Base-by-base conservation (phyloP, 1,140 invertebrate species). In the Coelopa frigida region DNA sequence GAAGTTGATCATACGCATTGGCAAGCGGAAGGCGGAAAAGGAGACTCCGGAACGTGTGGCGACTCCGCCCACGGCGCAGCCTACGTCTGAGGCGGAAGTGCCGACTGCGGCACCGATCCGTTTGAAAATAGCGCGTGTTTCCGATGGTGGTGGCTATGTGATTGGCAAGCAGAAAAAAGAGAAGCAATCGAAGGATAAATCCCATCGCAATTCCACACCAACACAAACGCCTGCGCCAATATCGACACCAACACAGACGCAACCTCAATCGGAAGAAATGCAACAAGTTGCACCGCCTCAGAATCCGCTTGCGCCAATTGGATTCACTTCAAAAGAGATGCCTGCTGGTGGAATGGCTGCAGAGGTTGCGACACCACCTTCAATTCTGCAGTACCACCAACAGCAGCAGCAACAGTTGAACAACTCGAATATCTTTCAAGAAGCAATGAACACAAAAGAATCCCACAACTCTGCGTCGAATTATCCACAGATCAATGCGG, bases 41-140 rank as follows among this genome's bases (percentile, higher is more conserved):
- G 5, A 53, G 54, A 55, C 72, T 58, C 52, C 66, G 49, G 58
- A 70, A 1, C 61, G 69, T 31, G 52, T 61, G 26, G 57, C 61
- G 75, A 18, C 11, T 15, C 23, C 6, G n/a, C 18, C 29, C n/a
- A 26, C 18, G 27, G 5, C 5, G 29, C 23, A n/a, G 12, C 23
- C 26, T 18, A 20, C 29, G 5, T 3, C 44, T 4, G 24, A 57
- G 12, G 24, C 33, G 10, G 37, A 33, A 23, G 14, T 32, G 24
- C 32, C 41, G 5, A 35, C 11, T 12, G 41, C 45, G 32, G 81
- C 81, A 23, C 86, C 87, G 1, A 86, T 91, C 46, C 78, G 84
- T 42, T 79, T 91, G 72, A 91, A 90, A 77, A 68, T 90, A 44
- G 78, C 84, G 1, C 76, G 87, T 27, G 85, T 83, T 53, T 79